Percentiles rank a stretch among this genome's conserved stretches.
These are phyloP conservation scores for Dasysyrphus tricinctus DNA, from an alignment of 2,888 invertebrate genomes.

Conservation along the genomic window DNA sequence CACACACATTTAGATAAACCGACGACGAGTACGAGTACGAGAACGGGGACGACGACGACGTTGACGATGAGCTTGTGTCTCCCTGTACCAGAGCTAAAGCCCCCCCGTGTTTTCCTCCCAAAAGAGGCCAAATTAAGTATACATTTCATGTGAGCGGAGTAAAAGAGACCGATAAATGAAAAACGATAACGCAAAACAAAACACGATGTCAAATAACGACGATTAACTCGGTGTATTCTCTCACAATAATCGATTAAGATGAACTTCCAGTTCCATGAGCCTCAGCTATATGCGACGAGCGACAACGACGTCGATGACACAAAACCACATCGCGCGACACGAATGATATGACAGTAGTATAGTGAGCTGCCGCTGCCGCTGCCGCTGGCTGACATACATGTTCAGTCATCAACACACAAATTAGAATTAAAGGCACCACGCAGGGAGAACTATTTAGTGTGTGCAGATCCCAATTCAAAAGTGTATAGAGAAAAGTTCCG, in stretches of 20 bases:
- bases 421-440: slow-evolving; percentile 68
- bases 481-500: slow-evolving; percentile 51
- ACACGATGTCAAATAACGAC: slow-evolving; percentile 67
- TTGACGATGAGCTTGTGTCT: slow-evolving; percentile 38
- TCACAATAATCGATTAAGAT: slow-evolving; percentile 74
- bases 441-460: slow-evolving; percentile 29
- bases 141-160: slow-evolving; percentile 58
- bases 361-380: slow-evolving; percentile 16
- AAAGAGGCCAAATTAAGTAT: slow-evolving; percentile 69
- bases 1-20: slow-evolving; percentile 31
- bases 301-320: slow-evolving; percentile 53
- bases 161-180: slow-evolving; percentile 69
- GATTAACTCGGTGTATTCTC: slow-evolving; percentile 69
- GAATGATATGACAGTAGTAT: slow-evolving; percentile 57
- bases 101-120: slow-evolving; percentile 6
- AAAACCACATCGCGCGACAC: slow-evolving; percentile 66
- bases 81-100: slow-evolving; percentile 3
- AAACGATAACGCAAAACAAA: slow-evolving; percentile 63
- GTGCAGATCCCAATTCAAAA: slow-evolving; percentile 28
- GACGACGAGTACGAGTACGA: not conserved
- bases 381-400: slow-evolving; percentile 67
- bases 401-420: slow-evolving; percentile 74
- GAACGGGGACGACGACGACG: slow-evolving; percentile 4
- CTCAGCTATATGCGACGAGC: slow-evolving; percentile 22
- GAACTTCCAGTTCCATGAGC: slow-evolving; percentile 57